phyloP scores from a whole-genome alignment of 1,140 invertebrate genomes.

The Sipha flava region DNA sequence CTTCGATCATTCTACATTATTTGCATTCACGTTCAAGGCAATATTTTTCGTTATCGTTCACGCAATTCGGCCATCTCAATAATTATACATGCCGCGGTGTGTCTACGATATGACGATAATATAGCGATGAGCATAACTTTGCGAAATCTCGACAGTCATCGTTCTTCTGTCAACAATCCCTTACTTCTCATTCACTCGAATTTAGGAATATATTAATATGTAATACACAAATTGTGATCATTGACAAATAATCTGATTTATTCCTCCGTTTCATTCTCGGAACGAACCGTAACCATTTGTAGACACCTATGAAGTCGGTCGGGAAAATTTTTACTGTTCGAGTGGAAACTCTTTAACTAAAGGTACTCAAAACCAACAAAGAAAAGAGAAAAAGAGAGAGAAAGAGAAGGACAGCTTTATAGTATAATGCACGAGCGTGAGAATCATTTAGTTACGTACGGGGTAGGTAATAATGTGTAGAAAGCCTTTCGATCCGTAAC shows the following conservation, averaged over 20 bases:
- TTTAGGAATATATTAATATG: background rate
- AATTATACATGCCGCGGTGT: no score
- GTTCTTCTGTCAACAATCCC: background rate
- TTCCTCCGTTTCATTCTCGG: background rate
- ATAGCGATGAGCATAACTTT: background rate
- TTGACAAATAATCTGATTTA: no score
- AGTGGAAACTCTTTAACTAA: background rate
- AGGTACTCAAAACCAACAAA: background rate
- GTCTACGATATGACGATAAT: background rate
- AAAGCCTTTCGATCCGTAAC: background rate
- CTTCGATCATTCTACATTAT: no score
- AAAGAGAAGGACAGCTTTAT: no score
- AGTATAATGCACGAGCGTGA: background rate
- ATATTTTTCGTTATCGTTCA: no score
- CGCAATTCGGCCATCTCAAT: no score
- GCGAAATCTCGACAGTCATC: background rate
- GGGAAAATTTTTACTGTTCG: background rate
- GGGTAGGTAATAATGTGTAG: no score
- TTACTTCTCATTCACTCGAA: background rate
- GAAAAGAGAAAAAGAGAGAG: background rate
- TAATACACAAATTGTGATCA: no score
- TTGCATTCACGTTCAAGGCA: no score
- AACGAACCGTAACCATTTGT: background rate
- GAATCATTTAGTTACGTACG: slow-evolving; percentile 16
- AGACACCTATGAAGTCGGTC: background rate